Conservation (phyloP, 2,113 vertebrate species). For the Aplodontia rufa region DNA sequence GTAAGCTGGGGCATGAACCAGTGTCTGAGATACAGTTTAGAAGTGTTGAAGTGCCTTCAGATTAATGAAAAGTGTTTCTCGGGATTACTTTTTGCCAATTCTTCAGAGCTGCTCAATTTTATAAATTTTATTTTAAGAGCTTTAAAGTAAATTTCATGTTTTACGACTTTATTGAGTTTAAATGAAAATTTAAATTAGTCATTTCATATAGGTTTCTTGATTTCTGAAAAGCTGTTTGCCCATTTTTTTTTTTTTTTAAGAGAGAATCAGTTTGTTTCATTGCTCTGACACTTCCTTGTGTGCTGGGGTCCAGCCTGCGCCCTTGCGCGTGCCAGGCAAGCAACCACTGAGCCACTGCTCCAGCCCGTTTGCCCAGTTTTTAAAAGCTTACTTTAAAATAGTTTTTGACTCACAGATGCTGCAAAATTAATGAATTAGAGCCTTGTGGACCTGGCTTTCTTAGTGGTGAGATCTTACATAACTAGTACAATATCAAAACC, state of each 20-base stretch:
- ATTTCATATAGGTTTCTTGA: slow-evolving; percentile 17
- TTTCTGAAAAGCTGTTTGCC: neutral
- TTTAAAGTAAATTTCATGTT: slow-evolving; percentile 4
- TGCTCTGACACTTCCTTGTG: too few relatives aligned
- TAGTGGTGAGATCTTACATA: neutral
- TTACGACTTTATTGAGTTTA: neutral
- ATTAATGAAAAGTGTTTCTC: neutral
- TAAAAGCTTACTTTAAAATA: slow-evolving; percentile 17
- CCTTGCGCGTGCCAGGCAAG: too few relatives aligned
- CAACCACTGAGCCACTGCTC: too few relatives aligned
- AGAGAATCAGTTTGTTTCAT: too few relatives aligned
- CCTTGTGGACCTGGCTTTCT: neutral
- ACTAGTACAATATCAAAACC: neutral
- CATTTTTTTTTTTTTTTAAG: too few relatives aligned
- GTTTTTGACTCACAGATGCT: neutral
- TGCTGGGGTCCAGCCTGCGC: too few relatives aligned
- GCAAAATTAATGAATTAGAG: neutral
- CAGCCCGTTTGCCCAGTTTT: neutral
- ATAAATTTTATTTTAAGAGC: neutral
- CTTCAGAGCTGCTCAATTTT: neutral
- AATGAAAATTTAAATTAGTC: slow-evolving; percentile 24
- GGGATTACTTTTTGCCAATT: neutral
- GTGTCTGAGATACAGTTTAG: neutral
- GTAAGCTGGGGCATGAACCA: slow-evolving; percentile 67
- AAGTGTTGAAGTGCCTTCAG: neutral